These are phyloP conservation scores for Eurypyga helias DNA, from an alignment of 2,113 vertebrate genomes.

Conservation along the genomic window DNA sequence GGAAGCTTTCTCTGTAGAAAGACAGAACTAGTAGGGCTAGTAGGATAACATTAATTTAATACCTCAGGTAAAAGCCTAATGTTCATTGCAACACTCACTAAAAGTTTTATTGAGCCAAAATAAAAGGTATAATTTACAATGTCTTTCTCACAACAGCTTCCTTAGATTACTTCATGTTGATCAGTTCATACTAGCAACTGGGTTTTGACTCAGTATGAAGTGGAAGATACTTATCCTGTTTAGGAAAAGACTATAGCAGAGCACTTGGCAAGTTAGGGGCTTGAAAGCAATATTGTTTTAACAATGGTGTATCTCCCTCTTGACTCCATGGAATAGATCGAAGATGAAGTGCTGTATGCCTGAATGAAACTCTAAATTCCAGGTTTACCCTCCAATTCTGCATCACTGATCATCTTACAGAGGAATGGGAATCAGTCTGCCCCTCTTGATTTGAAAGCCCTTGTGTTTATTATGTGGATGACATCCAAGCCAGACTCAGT, in stretches of 20 bases:
- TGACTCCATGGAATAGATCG: background rate
- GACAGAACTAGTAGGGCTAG: background rate
- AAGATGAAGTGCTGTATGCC: background rate
- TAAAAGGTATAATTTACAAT: background rate
- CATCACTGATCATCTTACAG: background rate
- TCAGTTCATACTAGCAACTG: background rate
- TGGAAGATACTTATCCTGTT: background rate
- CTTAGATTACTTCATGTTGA: background rate
- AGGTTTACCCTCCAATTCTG: background rate
- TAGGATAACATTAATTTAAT: background rate
- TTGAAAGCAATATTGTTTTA: background rate
- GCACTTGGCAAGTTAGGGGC: background rate
- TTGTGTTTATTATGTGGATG: background rate
- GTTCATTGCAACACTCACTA: background rate
- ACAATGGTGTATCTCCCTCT: background rate
- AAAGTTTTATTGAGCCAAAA: background rate
- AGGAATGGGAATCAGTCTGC: background rate
- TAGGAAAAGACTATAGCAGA: background rate
- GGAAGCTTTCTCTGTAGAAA: background rate
- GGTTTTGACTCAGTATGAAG: background rate
- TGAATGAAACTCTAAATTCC: background rate
- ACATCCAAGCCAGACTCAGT: background rate
- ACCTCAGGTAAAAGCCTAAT: background rate
- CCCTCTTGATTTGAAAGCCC: background rate
- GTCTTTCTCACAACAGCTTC: background rate